Base-by-base conservation (phyloP, 2,888 invertebrate genomes). In the Cactoblastis cactorum region DNA sequence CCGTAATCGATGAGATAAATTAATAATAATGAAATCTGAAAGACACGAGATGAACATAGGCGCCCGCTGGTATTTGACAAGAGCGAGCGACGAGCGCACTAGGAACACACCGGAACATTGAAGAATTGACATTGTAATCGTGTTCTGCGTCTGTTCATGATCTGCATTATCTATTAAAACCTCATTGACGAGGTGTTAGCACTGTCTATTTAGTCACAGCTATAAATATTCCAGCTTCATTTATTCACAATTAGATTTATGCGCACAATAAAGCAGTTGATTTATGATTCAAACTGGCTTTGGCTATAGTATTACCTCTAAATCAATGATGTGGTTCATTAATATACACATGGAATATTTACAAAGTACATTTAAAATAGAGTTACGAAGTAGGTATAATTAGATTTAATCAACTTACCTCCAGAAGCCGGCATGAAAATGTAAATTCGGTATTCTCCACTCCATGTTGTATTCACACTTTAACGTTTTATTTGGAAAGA, bases 1-100 rank as follows among this genome's bases (percentile, higher is more conserved):
- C 78, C 79, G 81, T 87, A 88, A 88, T 87, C 86, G 86, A 85
- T 81, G 84, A 83, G 80, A 84, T 88, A 87, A 85, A 88, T 87
- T 85, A 86, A 83, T 86, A 80, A 83, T 79, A 82, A 84, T 79
- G 78, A 80, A 79, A 79, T 80, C 72, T 74, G 69, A 71, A 67
- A 72, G 69, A 72, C 68, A 62, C 56, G 62, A 49, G 64, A 62
- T 61, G 55, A 54, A 61, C 60, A 50, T 59, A 61, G 62, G 62
- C 62, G 63, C 59, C 63, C 58, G 60, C 51, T 54, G 59, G 61
- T 65, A 59, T 67, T 67, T 67, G 68, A 70, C 60, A 58, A 63
- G 54, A 47, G 49, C 35, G 38, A 52, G 57, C 51, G 52, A 53
- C 53, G 49, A 52, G 39, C 19, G 43, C 38, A 24, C 49, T 49